Conservation (phyloP, 2,113 vertebrate genomes). For the Aegotheles bennettii region DNA sequence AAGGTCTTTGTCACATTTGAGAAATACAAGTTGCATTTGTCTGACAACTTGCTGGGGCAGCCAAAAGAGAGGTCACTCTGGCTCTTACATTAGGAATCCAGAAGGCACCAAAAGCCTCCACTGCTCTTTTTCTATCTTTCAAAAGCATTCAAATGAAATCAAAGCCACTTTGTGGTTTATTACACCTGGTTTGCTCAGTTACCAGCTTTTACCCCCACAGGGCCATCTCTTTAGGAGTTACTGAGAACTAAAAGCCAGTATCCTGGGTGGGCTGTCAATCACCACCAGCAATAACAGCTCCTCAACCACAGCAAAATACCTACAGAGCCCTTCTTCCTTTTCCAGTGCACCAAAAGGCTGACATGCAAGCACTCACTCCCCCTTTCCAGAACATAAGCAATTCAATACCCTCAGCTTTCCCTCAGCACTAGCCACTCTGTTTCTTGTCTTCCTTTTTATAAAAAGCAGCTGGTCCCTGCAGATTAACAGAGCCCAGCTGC, state of each 20-base stretch:
- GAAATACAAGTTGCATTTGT: not conserved
- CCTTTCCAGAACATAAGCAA: constrained; percentile 1
- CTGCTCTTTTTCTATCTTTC: not conserved
- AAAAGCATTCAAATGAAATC: not conserved
- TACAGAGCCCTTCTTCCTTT: constrained; percentile 33
- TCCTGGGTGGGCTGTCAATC: constrained; percentile 14
- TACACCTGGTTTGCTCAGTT: not conserved
- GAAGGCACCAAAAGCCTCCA: not conserved
- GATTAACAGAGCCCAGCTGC: constrained; percentile 62
- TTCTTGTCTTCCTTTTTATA: constrained; percentile 64
- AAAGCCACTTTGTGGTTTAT: not conserved
- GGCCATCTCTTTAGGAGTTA: not conserved
- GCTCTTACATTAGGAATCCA: not conserved
- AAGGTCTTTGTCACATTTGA: not conserved
- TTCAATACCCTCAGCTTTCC: constrained; percentile 33
- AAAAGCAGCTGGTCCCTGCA: constrained; percentile 58
- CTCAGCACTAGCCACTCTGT: constrained; percentile 25
- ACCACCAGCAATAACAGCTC: not conserved
- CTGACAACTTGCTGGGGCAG: not conserved
- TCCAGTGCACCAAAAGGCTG: constrained; percentile 1
- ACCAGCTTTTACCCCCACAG: not conserved
- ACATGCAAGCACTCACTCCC: not conserved
- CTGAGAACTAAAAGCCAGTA: not conserved
- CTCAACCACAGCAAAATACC: constrained; percentile 20
- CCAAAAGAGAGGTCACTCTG: not conserved